Base-by-base conservation (phyloP, 2,113 vertebrate genomes). In the Nothoprocta pentlandii region DNA sequence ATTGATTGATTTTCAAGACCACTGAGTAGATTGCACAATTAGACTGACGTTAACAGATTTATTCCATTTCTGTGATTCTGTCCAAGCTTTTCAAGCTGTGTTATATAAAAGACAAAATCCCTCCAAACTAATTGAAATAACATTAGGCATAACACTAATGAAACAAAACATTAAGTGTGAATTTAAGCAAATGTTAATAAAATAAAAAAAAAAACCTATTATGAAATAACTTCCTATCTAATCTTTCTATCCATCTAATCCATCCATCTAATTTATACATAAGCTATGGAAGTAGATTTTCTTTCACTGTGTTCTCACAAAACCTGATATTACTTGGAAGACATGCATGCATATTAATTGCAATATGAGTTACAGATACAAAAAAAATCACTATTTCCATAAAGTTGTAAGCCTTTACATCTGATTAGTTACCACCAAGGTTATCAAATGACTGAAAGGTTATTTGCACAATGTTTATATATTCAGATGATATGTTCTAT, bases 1-100 rank as follows among this genome's bases (percentile, higher is more conserved):
- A 82, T 89, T 93, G 92, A 93, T 91, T 58, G 78, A 87, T 94
- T 96, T 95, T 93, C 89, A 93, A 87, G 84, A 85, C 74, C 17
- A 44, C 67, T 87, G 87, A 73, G 47, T 95, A 91, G 80, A 93
- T 69, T 92, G 71, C 71, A 94, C 95, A 95, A 92, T 90, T 91
- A 95, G 59, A 80, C 89, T 92, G 86, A 92, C 23, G 0, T 93
- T 94, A 93, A 91, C 44, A 87, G 67, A 91, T 94, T 93, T 91
- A 93, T 92, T 94, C 87, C 36, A 76, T 91, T 91, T 94, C 89
- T n/a, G 34, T 91, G 59, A 96, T 62, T 91, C 63, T 32, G n/a
- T 80, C 81, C 89, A 80, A 85, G 36, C 10, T 76, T 85, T 96
- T 93, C 89, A 89, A 92, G 58, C 54, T 88, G 44, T 87, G 63